Base-by-base conservation (phyloP, 2,113 vertebrate genomes). In the Vimba vimba region DNA sequence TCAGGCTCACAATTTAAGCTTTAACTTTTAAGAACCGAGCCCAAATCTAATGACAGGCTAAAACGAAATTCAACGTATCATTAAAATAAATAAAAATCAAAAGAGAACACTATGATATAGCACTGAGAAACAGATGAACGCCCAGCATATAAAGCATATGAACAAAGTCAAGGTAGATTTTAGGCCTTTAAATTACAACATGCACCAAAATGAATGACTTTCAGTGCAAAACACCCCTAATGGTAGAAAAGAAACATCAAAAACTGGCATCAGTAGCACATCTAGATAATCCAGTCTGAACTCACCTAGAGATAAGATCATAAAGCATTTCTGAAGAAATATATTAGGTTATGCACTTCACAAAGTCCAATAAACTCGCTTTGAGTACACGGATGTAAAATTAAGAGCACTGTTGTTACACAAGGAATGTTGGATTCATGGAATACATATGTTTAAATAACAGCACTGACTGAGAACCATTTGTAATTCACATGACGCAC, bases 61-160 rank as follows among this genome's bases (percentile, higher is more conserved):
- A 66, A 88, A 83, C 4, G 6, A n/a, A 88, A 60, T 45, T 60
- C 21, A 50, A 17, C 60, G 15, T 19, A 87, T 84, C 25, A 86
- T 36, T 81, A 82, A 89, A 89, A 89, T 89, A 89, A 86, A 87
- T 84, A 47, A 82, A 83, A 82, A 62, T 17, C 30, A 13, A 77
- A 69, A 62, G 71, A 45, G 50, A 52, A 79, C 6, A 64, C 79
- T 47, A 81, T 10, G 15, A 81, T 12, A 25, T 47, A 47, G 76
- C 52, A 39, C 11, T 2, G 33, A n/a, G 43, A n/a, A 80, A 80
- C 25, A 80, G 74, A 76, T 11, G 25, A 52, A 30, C 19, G 50
- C 8, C 17, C 75, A 8, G 52, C 55, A 60, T 15, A 15, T 60
- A 4, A 79, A 79, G 55, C 50, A 30, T 6, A 30, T 55, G 47